Evolutionary conservation across 1,140 invertebrate genomes (phyloP), one percentile per base, ranked within the genome.

Genomic region (Centruroides sculpturatus): DNA sequence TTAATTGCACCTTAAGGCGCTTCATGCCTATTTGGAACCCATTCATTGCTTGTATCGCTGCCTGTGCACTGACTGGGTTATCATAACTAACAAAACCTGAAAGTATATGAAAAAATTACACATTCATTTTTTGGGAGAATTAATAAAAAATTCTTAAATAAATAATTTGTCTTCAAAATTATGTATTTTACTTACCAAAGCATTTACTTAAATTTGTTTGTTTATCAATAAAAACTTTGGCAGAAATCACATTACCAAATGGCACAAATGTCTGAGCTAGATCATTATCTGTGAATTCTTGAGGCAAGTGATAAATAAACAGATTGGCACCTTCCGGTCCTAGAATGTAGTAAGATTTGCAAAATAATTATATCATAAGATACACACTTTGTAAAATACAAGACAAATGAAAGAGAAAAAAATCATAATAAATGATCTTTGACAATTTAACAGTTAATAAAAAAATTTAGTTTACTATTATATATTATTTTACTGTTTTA

Each of bases 211-310:
- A 82, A 77, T 97, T 98, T 60, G 95, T 98, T 73, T 95, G 88
- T 79, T 96, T 97, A 79, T 99, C 95, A 77, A 98, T 95, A 79
- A 97, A 98, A 76, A 99, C 94, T 82, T 98, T 98, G 69, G 94
- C 92, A 64, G 93, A 98, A 70, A 99, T 85, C 69, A 99, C 91
- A 74, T 85, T 90, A 68, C 95, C 95, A 79, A 97, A 98, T 57
- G 92, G 91, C 69, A 89, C 78, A 79, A 98, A 98, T 68, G 90
- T 93, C 60, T 89, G 85, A 68, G 89, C 87, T 63, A 99, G 82
- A 76, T 98, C 93, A 56, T 83, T 84, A 75, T 99, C 96, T 57
- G 85, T 89, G 77, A 96, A 98, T 76, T 98, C 95, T 73, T 97
- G 92, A 48, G 96, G 94, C 69, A 99, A 81, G 78, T 99, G 95